A percentile compares a stretch with the other conserved stretches of the same genome.
Conservation (phyloP, 2,113 vertebrate species). For the Gopherus flavomarginatus region DNA sequence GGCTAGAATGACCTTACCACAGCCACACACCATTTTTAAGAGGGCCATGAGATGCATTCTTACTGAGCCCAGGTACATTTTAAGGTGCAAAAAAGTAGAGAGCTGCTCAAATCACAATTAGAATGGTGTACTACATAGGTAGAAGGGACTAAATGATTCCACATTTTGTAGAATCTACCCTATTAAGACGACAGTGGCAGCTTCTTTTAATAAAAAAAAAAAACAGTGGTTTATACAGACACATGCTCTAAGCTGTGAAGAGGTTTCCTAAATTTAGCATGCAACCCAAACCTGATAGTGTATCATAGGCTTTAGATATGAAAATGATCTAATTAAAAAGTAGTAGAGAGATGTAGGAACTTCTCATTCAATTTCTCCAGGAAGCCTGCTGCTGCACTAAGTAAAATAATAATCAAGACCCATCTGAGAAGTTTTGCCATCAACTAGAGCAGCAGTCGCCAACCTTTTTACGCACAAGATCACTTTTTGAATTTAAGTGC, state of each 20-base stretch:
- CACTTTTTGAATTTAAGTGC: too few relatives aligned
- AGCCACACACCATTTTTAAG: not conserved
- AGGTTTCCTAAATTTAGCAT: conserved; percentile 51
- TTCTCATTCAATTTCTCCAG: rapidly evolving
- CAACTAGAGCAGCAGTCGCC: not conserved
- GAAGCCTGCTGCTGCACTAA: not conserved
- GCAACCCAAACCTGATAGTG: not conserved
- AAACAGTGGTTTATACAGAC: not conserved
- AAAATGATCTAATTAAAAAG: conserved; percentile 36
- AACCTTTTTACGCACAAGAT: too few relatives aligned
- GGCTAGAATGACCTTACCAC: not conserved
- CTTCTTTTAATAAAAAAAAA: not conserved
- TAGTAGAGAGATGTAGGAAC: not conserved
- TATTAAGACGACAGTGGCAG: not conserved
- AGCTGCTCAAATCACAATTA: not conserved
- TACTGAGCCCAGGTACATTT: rapidly evolving
- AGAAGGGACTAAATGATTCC: not conserved
- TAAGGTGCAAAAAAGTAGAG: rapidly evolving
- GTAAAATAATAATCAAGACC: not conserved
- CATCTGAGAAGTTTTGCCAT: not conserved
- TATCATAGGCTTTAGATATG: conserved; percentile 2
- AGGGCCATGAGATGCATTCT: not conserved
- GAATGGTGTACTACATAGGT: not conserved
- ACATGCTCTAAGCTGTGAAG: not conserved
- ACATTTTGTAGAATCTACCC: not conserved